phyloP scores from a whole-genome alignment of 2,797 vertebrate species.

The Cynodonichthys magdalenae region DNA sequence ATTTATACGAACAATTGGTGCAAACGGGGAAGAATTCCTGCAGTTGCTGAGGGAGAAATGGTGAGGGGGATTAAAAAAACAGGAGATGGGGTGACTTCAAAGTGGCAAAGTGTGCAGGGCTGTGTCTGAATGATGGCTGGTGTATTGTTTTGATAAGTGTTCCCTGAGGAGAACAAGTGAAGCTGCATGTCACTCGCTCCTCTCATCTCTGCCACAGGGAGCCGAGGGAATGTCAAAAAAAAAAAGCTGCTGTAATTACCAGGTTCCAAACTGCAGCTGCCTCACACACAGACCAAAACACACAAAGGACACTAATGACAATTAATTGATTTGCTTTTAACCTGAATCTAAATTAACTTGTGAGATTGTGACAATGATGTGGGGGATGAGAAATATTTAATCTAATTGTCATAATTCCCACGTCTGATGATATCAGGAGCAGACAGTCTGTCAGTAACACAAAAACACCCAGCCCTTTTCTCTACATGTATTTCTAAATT shows the following conservation, averaged over 20 bases:
- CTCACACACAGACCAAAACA: conserved; percentile 1
- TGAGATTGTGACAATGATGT: conserved; percentile 43
- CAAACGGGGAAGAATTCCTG: conserved; percentile 54
- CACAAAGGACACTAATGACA: conserved; percentile 27
- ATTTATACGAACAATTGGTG: conserved; percentile 58
- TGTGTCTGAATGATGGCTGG: conserved; percentile 68
- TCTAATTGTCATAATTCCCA: conserved; percentile 36
- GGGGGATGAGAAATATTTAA: conserved; percentile 29
- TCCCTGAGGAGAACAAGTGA: conserved; percentile 69
- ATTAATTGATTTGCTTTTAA: conserved; percentile 55
- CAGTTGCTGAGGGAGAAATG: conserved; percentile 55
- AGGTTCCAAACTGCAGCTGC: neutral
- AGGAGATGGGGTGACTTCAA: conserved; percentile 61
- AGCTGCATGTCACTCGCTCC: conserved; percentile 57
- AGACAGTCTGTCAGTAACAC: no score
- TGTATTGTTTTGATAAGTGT: conserved; percentile 75
- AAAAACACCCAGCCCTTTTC: no score
- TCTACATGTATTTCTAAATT: no score
- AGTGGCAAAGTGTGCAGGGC: conserved; percentile 63
- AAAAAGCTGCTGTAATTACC: conserved; percentile 42
- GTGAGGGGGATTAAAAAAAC: conserved; percentile 52
- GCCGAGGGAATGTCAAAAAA: conserved; percentile 42
- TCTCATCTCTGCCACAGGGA: conserved; percentile 48
- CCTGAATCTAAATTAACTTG: conserved; percentile 51
- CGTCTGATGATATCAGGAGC: no score